Evolutionary conservation across 2,113 vertebrate species (phyloP).

Genomic region (Festucalex cinctus): DNA sequence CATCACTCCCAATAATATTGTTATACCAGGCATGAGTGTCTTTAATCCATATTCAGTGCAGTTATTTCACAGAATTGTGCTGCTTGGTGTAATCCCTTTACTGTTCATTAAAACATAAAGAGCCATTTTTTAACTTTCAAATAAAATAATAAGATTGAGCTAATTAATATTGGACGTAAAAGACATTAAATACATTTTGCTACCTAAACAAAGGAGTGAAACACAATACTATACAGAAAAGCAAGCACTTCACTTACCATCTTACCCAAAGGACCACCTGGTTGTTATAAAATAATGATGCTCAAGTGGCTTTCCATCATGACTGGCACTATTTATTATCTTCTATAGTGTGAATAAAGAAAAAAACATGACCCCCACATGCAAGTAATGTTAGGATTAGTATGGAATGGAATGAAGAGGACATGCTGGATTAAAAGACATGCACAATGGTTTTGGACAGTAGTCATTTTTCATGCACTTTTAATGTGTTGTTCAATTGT

Average conservation of each 20-base stretch:
- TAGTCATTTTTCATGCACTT: neutral
- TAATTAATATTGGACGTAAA: neutral
- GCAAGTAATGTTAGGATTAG: slow-evolving; percentile 62
- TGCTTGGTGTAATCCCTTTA: neutral
- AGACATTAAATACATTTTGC: neutral
- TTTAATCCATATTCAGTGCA: too few relatives aligned
- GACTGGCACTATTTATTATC: slow-evolving; percentile 14
- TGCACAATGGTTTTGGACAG: neutral
- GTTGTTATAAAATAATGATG: neutral
- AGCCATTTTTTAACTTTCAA: too few relatives aligned
- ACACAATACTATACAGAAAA: neutral
- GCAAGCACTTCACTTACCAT: slow-evolving; percentile 49
- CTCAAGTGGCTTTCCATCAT: slow-evolving; percentile 1
- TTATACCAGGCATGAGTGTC: neutral
- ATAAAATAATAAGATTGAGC: neutral
- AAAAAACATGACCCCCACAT: slow-evolving; percentile 45
- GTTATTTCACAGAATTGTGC: neutral
- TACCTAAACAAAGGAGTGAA: neutral
- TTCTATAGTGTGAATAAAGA: slow-evolving; percentile 15
- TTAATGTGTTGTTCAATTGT: neutral
- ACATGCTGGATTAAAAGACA: slow-evolving; percentile 56
- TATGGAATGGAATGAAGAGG: slow-evolving; percentile 21
- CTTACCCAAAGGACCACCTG: slow-evolving; percentile 6
- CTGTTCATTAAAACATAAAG: neutral
- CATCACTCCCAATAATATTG: slow-evolving; percentile 5